Percentiles rank a stretch among this genome's conserved stretches.
phyloP scores from a whole-genome alignment of 2,113 vertebrate species.

The Ictidomys tridecemlineatus region DNA sequence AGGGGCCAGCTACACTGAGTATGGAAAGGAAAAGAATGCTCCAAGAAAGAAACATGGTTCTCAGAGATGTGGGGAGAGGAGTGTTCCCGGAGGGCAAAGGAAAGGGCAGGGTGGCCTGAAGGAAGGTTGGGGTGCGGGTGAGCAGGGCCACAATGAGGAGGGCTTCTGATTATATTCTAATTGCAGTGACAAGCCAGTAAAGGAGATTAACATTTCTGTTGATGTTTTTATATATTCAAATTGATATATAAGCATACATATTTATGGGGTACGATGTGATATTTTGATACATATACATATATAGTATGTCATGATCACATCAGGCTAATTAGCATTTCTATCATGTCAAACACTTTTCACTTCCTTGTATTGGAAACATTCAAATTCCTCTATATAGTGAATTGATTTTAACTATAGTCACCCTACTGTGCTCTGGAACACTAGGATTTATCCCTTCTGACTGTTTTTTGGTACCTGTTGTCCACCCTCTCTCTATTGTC shows the following conservation, averaged over 20 bases:
- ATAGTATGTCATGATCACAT: neutral
- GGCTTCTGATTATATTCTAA: neutral
- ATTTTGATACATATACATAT: neutral
- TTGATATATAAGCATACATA: neutral
- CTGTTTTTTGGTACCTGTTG: neutral
- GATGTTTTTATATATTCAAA: neutral
- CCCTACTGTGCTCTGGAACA: too few species aligned
- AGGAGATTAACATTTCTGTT: neutral
- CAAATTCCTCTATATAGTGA: neutral
- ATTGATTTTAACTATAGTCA: neutral
- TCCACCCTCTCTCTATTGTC: neutral
- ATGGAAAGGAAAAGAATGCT: neutral
- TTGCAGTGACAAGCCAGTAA: neutral
- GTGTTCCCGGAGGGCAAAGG: neutral
- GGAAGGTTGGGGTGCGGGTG: neutral
- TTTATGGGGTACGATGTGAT: neutral
- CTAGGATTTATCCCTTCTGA: neutral
- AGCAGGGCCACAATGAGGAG: rapidly evolving
- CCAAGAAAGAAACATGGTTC: neutral
- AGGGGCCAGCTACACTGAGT: neutral
- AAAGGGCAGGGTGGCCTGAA: neutral
- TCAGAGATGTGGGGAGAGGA: neutral
- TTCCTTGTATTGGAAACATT: neutral
- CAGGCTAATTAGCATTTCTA: neutral
- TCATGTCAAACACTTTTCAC: neutral